Evolutionary conservation across 2,888 invertebrate genomes (phyloP), one percentile per base, ranked within the genome.

Genomic region (Seira musarum): DNA sequence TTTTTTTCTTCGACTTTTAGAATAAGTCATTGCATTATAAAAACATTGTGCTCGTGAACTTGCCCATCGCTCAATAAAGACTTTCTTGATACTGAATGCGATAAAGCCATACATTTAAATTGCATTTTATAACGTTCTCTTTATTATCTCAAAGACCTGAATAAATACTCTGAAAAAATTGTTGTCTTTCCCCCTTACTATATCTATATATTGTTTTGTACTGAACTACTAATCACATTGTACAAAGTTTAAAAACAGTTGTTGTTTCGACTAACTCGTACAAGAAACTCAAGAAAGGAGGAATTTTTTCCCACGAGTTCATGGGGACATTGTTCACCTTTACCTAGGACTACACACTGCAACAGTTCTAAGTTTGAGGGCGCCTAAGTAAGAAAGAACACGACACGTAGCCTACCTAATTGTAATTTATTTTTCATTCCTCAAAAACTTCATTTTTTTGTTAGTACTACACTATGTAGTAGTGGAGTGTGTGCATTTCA

Each of bases 231-330:
- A 65, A 72, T 72, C 65, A 72, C 63, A 71, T 17, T 53, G 2
- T 53, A 61, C 22, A 72, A 65, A 71, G 40, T 61, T 19, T 13
- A 49, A 30, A 10, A 24, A 2, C 57, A 10, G 40, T 53, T 21
- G 2, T 8, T 35, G 35, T 65, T 69, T 53, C 30, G 22, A 24
- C 49, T 49, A 22, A 67, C 46, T 49, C 49, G 30, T 30, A 30
- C 30, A 53, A 53, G 53, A 53, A 53, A 53, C 53, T 53, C 17
- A 53, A 17, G 53, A 53, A 17, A 53, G 17, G n/a, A 53, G n/a
- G 15, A 53, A 17, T n/a, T 30, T 53, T 53, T 53, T 81, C 81
- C 76, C 81, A 81, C 81, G 81, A 81, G 81, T 81, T 81, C 81
- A 81, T 81, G 63, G 81, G 81, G 81, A 81, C 81, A 53, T 53